A percentile compares a stretch with the other conserved stretches of the same genome.
These are phyloP conservation scores for Amblyornis subalaris DNA, from an alignment of 2,113 vertebrate species.

Conservation along the genomic window DNA sequence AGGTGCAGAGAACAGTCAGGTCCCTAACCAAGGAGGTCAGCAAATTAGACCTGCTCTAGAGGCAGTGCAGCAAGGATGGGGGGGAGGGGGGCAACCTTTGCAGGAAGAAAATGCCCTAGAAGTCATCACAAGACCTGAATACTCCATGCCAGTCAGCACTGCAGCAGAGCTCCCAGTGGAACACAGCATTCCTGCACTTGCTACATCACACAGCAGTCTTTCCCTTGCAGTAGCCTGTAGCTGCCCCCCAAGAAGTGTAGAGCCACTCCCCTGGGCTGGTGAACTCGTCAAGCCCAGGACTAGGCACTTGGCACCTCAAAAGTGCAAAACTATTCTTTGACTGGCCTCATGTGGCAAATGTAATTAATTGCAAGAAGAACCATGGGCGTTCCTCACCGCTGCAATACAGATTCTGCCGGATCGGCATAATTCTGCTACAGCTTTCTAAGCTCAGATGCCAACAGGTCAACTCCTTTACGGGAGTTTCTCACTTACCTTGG, in stretches of 20 bases:
- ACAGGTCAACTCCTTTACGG: too few relatives aligned
- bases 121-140: not conserved
- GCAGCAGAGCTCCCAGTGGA: rapidly evolving
- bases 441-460: not conserved
- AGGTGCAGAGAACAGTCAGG: not conserved
- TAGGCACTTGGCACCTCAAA: not conserved
- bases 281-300: not conserved
- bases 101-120: not conserved
- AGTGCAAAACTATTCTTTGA: not conserved
- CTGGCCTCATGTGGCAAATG: not conserved
- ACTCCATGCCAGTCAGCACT: not conserved
- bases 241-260: rapidly evolving
- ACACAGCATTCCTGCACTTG: not conserved
- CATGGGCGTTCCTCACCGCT: rapidly evolving
- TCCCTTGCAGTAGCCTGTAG: not conserved
- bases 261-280: too few relatives aligned
- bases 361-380: not conserved
- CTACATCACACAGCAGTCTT: rapidly evolving
- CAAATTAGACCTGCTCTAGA: not conserved
- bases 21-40: not conserved
- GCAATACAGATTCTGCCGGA: not conserved
- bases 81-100: rapidly evolving
- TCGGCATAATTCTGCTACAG: not conserved
- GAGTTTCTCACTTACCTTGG: not conserved
- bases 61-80: not conserved